Evolutionary conservation across 2,797 vertebrate genomes (phyloP).

Genomic region (Hirundo rustica): DNA sequence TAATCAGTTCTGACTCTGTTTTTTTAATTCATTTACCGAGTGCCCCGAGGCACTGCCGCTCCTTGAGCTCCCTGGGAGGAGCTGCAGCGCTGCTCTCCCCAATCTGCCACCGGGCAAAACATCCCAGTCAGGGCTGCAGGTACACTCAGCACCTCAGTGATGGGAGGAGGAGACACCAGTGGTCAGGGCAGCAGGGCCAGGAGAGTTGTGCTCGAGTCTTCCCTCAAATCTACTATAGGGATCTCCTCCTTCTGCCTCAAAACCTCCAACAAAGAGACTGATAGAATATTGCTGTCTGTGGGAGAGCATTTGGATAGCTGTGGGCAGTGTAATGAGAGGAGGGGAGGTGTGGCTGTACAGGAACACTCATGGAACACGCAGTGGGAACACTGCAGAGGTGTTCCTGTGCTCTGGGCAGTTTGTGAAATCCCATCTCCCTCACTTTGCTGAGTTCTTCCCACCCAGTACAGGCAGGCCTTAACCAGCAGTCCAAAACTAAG

Average conservation of each 20-base stretch:
- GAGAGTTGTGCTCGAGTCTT: not conserved
- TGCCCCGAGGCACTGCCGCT: constrained; percentile 40
- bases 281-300: not conserved
- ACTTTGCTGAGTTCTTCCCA: not conserved
- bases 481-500: not conserved
- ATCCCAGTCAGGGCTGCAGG: not conserved
- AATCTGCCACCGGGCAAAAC: not conserved
- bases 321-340: not conserved
- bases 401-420: not conserved
- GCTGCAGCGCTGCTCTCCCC: not conserved
- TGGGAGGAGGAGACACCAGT: not conserved
- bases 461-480: not conserved
- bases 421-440: not conserved
- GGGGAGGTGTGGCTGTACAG: not conserved
- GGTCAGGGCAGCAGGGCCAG: not conserved
- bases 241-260: not conserved
- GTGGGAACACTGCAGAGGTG: not conserved
- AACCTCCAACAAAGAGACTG: not conserved
- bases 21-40: constrained; percentile 55
- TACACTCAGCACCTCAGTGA: not conserved
- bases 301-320: not conserved
- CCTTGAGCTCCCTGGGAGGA: constrained; percentile 37
- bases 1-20: constrained; percentile 60
- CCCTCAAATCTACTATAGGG: not conserved
- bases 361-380: not conserved